Evolutionary conservation across 2,797 vertebrate species (phyloP).

Genomic region (Monodelphis domestica): DNA sequence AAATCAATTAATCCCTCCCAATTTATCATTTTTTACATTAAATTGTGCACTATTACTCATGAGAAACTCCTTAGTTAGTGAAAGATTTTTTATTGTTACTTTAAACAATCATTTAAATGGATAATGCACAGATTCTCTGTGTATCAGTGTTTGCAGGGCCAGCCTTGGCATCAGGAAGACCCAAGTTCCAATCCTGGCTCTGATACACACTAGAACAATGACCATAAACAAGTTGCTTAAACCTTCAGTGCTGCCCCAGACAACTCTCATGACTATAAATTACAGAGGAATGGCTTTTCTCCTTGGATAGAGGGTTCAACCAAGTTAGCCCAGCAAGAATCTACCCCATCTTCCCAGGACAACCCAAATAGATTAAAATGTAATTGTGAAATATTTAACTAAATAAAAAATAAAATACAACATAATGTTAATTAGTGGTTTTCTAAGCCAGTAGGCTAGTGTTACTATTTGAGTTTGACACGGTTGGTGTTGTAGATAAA

Average conservation of each 20-base stretch:
- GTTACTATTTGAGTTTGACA: not conserved
- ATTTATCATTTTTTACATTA: slow-evolving; percentile 23
- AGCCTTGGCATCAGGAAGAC: not conserved
- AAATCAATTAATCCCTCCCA: not conserved
- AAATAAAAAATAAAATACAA: not conserved
- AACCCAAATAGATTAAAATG: not conserved
- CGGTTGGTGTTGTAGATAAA: not conserved
- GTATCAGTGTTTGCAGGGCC: not conserved
- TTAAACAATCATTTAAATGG: slow-evolving; percentile 16
- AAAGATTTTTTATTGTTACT: not conserved
- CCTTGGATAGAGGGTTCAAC: not conserved
- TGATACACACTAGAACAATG: not conserved
- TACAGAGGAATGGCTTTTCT: not conserved
- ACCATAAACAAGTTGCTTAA: too few species aligned
- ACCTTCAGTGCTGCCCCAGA: not conserved
- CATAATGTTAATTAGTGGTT: not conserved
- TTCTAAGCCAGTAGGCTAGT: not conserved
- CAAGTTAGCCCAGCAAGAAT: not conserved
- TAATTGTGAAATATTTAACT: not conserved
- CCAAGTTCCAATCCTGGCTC: not conserved
- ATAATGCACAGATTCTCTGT: not conserved
- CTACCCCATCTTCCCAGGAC: not conserved
- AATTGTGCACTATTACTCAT: slow-evolving; percentile 4
- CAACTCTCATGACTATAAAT: not conserved
- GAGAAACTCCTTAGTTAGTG: not conserved